Evolutionary conservation across 2,888 invertebrate species (phyloP), one percentile per base, ranked within the genome.

Genomic region (Drosophila incognita): DNA sequence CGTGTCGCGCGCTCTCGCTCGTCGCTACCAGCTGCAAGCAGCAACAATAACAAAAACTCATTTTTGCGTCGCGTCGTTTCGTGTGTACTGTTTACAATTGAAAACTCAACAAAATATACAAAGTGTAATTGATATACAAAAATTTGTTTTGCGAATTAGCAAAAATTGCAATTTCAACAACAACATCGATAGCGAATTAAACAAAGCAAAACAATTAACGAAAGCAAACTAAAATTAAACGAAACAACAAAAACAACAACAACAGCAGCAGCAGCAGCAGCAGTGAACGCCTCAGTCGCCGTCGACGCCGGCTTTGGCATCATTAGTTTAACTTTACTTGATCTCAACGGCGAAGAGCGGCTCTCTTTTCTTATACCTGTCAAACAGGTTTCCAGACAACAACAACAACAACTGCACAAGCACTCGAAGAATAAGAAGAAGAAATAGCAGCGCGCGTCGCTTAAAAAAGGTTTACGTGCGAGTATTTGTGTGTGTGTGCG

Each of bases 301-400:
- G 70, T 53, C 72, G 82, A 82, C 83, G 87, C 82, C 83, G 87
- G 87, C 87, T 84, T 81, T 71, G 87, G 79, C 83, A 87, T 84
- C 87, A 84, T 76, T 82, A 82, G 82, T 73, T 83, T 74, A 61
- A 71, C 73, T 86, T 87, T 61, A 71, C 73, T 86, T 87, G 76
- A 85, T 89, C 89, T 70, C 61, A 24, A 56, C 67, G 49, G 51
- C 35, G 21, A 48, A 65, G 70, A 63, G 67, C 82, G 66, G 58
- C 70, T 48, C 65, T 66, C 61, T 75, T 42, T 42, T 29, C 13
- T 11, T 90, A 91, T 42, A 56, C 92, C 90, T 92, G 91, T 87
- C 71, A 91, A 91, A 92, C 91, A 79, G 91, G 92, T 91, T 91
- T 87, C 61, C 61, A 78, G 79, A 54, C 56, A 79, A 71, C 69